These are phyloP conservation scores for Panopea generosa DNA, from an alignment of 2,888 invertebrate genomes.

Conservation along the genomic window DNA sequence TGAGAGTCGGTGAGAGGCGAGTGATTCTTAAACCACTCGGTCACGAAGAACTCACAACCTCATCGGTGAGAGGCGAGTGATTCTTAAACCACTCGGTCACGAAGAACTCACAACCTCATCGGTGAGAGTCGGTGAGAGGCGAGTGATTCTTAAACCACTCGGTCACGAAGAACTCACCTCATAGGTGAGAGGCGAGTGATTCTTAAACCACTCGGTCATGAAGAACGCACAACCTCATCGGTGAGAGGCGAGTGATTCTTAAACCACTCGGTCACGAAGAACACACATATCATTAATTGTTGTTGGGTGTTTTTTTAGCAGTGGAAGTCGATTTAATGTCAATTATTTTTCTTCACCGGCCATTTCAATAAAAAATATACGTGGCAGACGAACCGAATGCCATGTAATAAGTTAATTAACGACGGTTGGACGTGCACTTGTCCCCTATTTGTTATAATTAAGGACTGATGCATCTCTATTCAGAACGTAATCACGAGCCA, in stretches of 20 bases:
- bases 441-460: conserved; percentile 66
- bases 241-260: too few relatives aligned
- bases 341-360: conserved; percentile 27
- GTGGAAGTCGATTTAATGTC: conserved; percentile 31
- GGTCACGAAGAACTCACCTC: too few relatives aligned
- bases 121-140: too few relatives aligned
- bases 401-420: conserved; percentile 52
- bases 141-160: too few relatives aligned
- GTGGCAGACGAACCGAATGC: conserved; percentile 24
- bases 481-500: conserved; percentile 37
- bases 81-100: not conserved
- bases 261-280: too few relatives aligned
- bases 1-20: too few relatives aligned
- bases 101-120: not conserved
- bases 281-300: too few relatives aligned
- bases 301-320: too few relatives aligned
- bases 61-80: not conserved
- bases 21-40: too few relatives aligned
- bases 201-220: not conserved
- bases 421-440: conserved; percentile 37
- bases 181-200: not conserved
- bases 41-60: not conserved
- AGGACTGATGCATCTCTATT: conserved; percentile 38
- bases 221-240: too few relatives aligned
- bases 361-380: conserved; percentile 28